A percentile compares a stretch with the other conserved stretches of the same genome.
Conservation (phyloP, 1,140 invertebrate species). For the Streblospio benedicti region DNA sequence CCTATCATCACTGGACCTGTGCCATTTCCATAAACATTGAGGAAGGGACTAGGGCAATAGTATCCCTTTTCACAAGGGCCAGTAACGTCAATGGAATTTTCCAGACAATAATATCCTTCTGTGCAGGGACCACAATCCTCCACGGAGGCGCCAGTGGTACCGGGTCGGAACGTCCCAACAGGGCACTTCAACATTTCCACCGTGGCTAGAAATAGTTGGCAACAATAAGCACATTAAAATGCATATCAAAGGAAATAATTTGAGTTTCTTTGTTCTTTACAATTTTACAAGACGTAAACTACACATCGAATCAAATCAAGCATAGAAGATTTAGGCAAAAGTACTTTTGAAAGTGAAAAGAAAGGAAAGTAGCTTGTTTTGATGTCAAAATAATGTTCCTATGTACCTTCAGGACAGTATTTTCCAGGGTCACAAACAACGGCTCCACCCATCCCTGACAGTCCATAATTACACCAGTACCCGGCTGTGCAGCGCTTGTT, state of each 20-base stretch:
- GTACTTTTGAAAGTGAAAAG: too few species aligned
- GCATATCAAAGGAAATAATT: too few species aligned
- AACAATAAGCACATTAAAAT: neutral
- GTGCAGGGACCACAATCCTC: conserved; percentile 36
- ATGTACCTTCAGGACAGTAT: conserved; percentile 39
- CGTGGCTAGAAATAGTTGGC: conserved; percentile 26
- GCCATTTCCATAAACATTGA: conserved; percentile 28
- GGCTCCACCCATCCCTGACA: conserved; percentile 25
- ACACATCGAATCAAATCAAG: too few species aligned
- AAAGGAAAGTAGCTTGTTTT: too few species aligned
- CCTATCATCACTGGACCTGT: conserved; percentile 30
- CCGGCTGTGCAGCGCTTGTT: conserved; percentile 37
- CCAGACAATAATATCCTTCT: conserved; percentile 38
- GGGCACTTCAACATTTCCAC: conserved; percentile 39
- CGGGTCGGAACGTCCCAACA: conserved; percentile 32
- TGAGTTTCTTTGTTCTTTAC: too few species aligned
- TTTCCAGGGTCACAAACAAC: conserved; percentile 31
- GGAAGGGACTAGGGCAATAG: conserved; percentile 37
- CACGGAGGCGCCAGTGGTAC: conserved; percentile 24
- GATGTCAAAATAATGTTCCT: neutral
- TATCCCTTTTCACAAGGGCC: conserved; percentile 33
- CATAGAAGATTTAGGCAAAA: too few species aligned
- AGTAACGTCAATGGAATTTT: conserved; percentile 24
- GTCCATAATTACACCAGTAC: conserved; percentile 30
- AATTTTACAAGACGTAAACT: too few species aligned